A percentile compares a stretch with the other conserved stretches of the same genome.
Evolutionary conservation across 1,140 invertebrate genomes (phyloP).

Genomic region (Hyposmocoma kahamanoa): DNA sequence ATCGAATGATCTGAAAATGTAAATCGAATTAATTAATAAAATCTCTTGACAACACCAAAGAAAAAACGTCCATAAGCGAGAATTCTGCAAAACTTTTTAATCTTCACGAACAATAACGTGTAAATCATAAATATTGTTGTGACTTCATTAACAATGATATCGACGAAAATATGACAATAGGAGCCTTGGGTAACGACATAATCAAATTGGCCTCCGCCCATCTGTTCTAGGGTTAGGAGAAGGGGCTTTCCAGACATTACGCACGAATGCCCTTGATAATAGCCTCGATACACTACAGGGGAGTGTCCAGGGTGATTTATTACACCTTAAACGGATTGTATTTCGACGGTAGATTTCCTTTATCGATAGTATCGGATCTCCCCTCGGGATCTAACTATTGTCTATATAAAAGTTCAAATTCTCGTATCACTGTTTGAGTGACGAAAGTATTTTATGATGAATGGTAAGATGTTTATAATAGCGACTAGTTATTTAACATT

Average conservation of each 20-base stretch:
- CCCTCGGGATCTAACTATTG: no score
- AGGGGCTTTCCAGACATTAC: slow-evolving; percentile 34
- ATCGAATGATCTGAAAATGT: no score
- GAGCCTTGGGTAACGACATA: slow-evolving; percentile 40
- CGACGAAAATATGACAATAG: slow-evolving; percentile 15
- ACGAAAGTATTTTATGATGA: no score
- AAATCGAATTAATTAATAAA: no score
- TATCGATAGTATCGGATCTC: slow-evolving; percentile 19
- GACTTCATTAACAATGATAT: slow-evolving; percentile 9
- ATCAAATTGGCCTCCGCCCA: slow-evolving; percentile 46
- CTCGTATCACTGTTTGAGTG: no score
- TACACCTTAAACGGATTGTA: slow-evolving; percentile 51
- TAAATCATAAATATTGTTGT: slow-evolving; percentile 4
- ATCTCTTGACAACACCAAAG: no score
- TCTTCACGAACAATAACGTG: no score
- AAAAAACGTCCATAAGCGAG: no score
- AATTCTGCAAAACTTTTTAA: no score
- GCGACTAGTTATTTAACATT: no score
- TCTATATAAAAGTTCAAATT: no score
- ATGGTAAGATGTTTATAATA: no score
- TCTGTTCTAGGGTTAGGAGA: slow-evolving; percentile 24
- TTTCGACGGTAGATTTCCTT: slow-evolving; percentile 28
- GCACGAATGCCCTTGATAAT: slow-evolving; percentile 51
- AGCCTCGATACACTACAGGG: slow-evolving; percentile 32
- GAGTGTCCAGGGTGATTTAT: slow-evolving; percentile 46